Evolutionary conservation across 2,113 vertebrate species (phyloP).

Genomic region (Micronisus gabar): DNA sequence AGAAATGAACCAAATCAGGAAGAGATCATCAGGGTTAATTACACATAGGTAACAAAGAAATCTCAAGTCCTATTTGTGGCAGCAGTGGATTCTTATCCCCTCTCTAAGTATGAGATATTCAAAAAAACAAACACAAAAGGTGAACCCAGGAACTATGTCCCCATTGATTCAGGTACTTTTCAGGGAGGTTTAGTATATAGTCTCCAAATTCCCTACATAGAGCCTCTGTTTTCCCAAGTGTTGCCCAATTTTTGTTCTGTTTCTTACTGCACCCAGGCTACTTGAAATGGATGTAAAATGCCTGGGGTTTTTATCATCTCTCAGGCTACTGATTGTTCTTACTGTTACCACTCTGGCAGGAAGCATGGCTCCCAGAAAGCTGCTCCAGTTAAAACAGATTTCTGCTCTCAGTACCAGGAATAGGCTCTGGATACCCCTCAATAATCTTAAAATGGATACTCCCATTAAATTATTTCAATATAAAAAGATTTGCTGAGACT

Average conservation of each 20-base stretch:
- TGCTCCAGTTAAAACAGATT: not conserved
- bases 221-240: not conserved
- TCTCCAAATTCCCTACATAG: not conserved
- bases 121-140: not conserved
- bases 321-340: not conserved
- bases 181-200: rapidly evolving
- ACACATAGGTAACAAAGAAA: not conserved
- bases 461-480: not conserved
- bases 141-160: not conserved
- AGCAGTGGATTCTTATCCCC: not conserved
- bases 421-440: not conserved
- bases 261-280: not conserved
- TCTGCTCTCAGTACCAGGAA: not conserved
- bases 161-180: not conserved
- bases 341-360: not conserved
- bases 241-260: not conserved
- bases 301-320: not conserved
- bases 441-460: not conserved
- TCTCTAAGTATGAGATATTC: not conserved
- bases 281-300: not conserved
- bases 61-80: not conserved
- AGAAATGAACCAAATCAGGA: not conserved
- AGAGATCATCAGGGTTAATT: not conserved
- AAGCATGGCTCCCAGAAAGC: not conserved
- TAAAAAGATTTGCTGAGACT: not conserved